Conservation (phyloP, 2,888 invertebrate genomes). For the Aromia moschata region DNA sequence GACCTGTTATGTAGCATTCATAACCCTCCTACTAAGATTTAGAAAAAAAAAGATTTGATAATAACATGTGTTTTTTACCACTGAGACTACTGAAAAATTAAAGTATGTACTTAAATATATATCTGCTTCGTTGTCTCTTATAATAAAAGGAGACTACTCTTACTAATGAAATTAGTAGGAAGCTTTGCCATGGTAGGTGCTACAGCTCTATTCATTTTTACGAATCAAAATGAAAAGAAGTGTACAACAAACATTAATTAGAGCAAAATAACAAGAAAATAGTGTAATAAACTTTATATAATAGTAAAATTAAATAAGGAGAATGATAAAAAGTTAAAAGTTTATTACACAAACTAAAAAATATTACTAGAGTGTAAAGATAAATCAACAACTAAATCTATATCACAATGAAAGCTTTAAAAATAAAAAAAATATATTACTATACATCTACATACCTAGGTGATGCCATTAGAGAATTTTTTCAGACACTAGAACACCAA, state of each 20-base stretch:
- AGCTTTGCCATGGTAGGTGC: too few species aligned
- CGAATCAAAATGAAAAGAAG: neutral
- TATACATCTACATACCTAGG: conserved; percentile 2
- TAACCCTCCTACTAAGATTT: too few species aligned
- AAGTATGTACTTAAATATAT: neutral
- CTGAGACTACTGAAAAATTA: too few species aligned
- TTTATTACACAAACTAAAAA: conserved; percentile 12
- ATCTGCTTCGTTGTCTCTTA: neutral
- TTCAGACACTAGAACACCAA: neutral
- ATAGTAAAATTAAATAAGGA: neutral
- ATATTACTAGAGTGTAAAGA: conserved; percentile 3
- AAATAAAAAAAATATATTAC: conserved; percentile 6
- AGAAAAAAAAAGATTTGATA: too few species aligned
- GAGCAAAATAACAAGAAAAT: neutral
- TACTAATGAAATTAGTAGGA: too few species aligned
- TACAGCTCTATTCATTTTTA: neutral
- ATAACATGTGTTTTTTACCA: too few species aligned
- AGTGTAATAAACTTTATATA: neutral
- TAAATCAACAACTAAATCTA: conserved; percentile 23
- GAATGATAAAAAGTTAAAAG: neutral
- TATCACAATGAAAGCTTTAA: conserved; percentile 26
- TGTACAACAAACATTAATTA: neutral
- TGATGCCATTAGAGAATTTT: neutral
- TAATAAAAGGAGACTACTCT: too few species aligned
- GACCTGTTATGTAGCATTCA: too few species aligned